These are phyloP conservation scores for Champsocephalus esox DNA, from an alignment of 2,797 vertebrate species.

Conservation along the genomic window DNA sequence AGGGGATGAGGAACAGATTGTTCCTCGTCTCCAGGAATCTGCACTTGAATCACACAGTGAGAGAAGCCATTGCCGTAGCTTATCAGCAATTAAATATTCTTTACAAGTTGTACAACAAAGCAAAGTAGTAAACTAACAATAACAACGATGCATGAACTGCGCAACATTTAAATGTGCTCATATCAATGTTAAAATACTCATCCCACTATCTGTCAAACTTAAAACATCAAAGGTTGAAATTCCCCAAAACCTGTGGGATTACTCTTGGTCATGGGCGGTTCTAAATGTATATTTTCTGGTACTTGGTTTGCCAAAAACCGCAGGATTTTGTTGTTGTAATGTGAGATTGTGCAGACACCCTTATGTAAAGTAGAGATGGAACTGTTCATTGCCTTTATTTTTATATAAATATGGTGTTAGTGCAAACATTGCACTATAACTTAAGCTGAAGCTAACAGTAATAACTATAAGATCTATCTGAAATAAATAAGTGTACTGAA, in stretches of 20 bases:
- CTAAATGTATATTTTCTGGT: no score
- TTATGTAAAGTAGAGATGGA: no score
- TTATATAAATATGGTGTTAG: no score
- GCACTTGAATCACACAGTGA: slow-evolving; percentile 62
- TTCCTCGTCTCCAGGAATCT: slow-evolving; percentile 51
- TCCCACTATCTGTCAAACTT: slow-evolving; percentile 16
- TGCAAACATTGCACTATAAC: no score
- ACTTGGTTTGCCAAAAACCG: no score
- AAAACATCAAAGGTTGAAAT: background rate
- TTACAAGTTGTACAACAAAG: slow-evolving; percentile 17
- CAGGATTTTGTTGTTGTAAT: no score
- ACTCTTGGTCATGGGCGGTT: background rate
- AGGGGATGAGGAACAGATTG: slow-evolving; percentile 69
- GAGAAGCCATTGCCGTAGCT: slow-evolving; percentile 48
- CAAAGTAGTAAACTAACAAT: slow-evolving; percentile 1
- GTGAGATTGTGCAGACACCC: no score
- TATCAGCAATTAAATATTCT: slow-evolving; percentile 34
- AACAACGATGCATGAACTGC: background rate
- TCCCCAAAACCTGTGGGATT: slow-evolving; percentile 19
- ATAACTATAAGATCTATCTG: no score
- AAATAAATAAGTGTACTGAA: no score
- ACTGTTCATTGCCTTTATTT: no score
- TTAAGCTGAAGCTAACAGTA: no score
- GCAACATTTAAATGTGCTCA: background rate
- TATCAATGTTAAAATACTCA: background rate